phyloP scores from a whole-genome alignment of 2,113 vertebrate genomes.

The Mirounga angustirostris region DNA sequence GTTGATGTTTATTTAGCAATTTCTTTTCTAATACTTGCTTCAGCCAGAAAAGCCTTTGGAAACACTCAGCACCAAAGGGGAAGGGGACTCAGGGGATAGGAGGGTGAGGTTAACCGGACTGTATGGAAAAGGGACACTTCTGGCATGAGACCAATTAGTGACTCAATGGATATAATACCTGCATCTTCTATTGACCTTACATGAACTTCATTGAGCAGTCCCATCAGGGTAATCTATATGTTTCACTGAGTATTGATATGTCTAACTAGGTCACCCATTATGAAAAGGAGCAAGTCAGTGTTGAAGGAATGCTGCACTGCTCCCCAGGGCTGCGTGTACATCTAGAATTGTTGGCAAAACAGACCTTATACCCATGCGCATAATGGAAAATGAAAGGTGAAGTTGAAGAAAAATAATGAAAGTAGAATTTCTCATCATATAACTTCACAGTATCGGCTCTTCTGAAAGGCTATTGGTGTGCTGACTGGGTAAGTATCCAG shows the following conservation, averaged over 20 bases:
- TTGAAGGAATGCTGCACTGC: not conserved
- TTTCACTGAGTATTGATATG: slow-evolving; percentile 49
- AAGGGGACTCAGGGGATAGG: not conserved
- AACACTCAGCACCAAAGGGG: not conserved
- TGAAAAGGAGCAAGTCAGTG: not conserved
- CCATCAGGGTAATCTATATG: slow-evolving; percentile 29
- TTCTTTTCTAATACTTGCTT: not conserved
- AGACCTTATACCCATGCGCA: not conserved
- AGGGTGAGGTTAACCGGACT: not conserved
- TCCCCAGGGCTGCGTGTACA: not conserved
- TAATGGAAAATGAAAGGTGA: not conserved
- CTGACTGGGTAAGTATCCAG: not conserved
- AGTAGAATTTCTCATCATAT: not conserved
- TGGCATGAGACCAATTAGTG: slow-evolving; percentile 40
- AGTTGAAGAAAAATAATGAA: not conserved
- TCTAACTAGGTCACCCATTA: not conserved
- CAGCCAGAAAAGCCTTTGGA: not conserved
- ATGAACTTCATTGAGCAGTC: slow-evolving; percentile 14
- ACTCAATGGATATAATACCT: not conserved
- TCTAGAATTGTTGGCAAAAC: not conserved
- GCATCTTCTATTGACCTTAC: not conserved
- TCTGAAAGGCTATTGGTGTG: not conserved
- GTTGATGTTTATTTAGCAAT: not conserved
- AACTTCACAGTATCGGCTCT: not conserved
- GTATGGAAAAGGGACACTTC: not conserved